phyloP scores from a whole-genome alignment of 2,797 vertebrate species.

The Sebastes cheni region DNA sequence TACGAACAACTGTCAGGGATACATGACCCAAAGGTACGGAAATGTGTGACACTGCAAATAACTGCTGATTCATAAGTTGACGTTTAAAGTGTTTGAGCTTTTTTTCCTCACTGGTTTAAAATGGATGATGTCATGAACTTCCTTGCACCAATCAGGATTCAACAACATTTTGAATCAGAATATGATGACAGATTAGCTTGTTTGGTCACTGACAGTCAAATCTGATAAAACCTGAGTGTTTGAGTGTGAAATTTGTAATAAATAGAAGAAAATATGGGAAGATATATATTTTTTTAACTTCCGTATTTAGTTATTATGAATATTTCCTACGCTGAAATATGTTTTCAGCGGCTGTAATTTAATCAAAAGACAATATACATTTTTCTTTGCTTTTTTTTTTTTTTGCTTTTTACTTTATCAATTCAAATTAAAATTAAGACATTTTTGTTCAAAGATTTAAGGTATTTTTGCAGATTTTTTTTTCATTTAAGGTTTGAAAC shows the following conservation, averaged over 20 bases:
- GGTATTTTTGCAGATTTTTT: neutral
- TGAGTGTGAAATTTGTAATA: too few species aligned
- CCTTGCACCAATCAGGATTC: neutral
- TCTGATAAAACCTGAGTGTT: neutral
- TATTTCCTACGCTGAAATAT: neutral
- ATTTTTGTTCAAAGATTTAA: neutral
- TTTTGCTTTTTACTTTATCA: neutral
- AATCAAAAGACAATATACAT: neutral
- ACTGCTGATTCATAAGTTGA: neutral
- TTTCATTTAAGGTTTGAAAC: neutral
- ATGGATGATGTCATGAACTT: neutral
- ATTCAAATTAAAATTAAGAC: neutral
- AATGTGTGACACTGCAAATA: neutral
- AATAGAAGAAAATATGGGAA: neutral
- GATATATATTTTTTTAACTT: neutral
- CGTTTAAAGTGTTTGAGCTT: neutral
- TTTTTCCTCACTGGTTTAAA: too few species aligned
- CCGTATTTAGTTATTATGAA: neutral
- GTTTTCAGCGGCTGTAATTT: neutral
- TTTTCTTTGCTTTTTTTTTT: neutral
- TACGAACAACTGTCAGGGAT: constrained; percentile 98
- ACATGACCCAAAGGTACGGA: constrained; percentile 95
- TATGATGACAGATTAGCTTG: neutral
- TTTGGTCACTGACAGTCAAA: neutral
- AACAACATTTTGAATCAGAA: neutral